Base-by-base conservation (phyloP, 2,113 vertebrate species). In the Chrysemys picta region DNA sequence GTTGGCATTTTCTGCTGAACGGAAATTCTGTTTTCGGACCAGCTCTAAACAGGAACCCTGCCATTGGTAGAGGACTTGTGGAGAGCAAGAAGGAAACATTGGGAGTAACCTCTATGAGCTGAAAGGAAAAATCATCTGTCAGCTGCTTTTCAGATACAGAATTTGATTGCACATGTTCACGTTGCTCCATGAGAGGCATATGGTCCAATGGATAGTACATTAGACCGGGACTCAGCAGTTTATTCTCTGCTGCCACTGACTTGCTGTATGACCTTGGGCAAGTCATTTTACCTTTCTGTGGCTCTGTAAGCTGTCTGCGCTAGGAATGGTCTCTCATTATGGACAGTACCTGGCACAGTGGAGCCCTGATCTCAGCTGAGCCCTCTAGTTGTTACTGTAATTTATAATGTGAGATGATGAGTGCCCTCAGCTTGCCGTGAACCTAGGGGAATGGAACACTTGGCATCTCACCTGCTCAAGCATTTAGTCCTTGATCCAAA, bases 181-280 rank as follows among this genome's bases (percentile, higher is more conserved):
- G 5, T 38, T 42, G 38, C 72, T 75, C 5, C 6, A 11, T 45
- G 10, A 25, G n/a, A 75, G 21, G 72, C 38, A 75, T 13, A 45
- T 42, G 38, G 72, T 7, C 10, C 56, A 29, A 83, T 19, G 31
- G 31, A n/a, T n/a, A 62, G 29, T 31, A 31, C 59, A 31, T 62
- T 14, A 62, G 29, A 8, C 59, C 6, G 29, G 42, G 54, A 59
- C 4, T 14, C 80, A 38, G 82, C 2, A 22, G 35, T 75, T 56
- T 86, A 45, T 31, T 81, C 8, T 1, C 19, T 11, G 1, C 13
- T 10, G 27, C 10, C 0, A 0, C 8, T 6, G 35, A 0, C 16
- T 80, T n/a, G 1, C 31, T 27, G 6, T 1, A 8, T 8, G 57
- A 17, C 45, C 81, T 47, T 31, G 59, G 84, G 31, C 21, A 21